Base-by-base conservation (phyloP, 1,140 invertebrate species). In the Venustaconcha ellipsiformis region DNA sequence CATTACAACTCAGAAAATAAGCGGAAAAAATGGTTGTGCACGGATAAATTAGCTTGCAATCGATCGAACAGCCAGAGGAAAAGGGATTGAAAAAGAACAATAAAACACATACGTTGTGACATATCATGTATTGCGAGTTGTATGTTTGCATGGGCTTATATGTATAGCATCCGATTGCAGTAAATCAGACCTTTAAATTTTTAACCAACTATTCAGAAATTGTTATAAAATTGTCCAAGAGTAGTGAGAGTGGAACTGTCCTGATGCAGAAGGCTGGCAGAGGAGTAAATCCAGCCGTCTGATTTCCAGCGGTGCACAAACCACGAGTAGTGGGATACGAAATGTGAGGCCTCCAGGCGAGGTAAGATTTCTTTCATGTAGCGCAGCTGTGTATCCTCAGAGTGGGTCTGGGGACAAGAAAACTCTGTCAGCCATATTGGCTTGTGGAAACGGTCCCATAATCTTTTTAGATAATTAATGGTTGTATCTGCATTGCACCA, bases 341-440 rank as follows among this genome's bases (percentile, higher is more conserved):
- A 23, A 67, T 14, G 37, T 13, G 65, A 57, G 5, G 57, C 26
- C 37, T 75, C 73, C 57, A 75, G 57, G 8, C 65, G 57, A 5
- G 72, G 75, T 15, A 80, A 55, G 13, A 80, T 59, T 14, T 60
- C 64, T 62, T 70, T 80, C 75, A 80, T 77, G 58, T 67, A 77
- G 48, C 68, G 58, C 0, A 74, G 75, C 30, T 80, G 70, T 23
- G 59, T 67, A 18, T 59, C 48, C 14, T 69, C 75, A 17, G 59
- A 68, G 56, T 48, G 18, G 11, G n/a, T 67, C n/a, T 71, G n/a
- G 18, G 70, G 70, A 57, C 78, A 80, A 15, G 63, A 66, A 71
- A 80, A 80, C 48, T 80, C 78, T 14, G 78, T 80, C 57, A 80
- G 62, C 78, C 72, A 74, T 6, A 74, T 69, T 23, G 67, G 67